A percentile compares a stretch with the other conserved stretches of the same genome.
phyloP scores from a whole-genome alignment of 2,888 invertebrate species.

The Pollenia amentaria region DNA sequence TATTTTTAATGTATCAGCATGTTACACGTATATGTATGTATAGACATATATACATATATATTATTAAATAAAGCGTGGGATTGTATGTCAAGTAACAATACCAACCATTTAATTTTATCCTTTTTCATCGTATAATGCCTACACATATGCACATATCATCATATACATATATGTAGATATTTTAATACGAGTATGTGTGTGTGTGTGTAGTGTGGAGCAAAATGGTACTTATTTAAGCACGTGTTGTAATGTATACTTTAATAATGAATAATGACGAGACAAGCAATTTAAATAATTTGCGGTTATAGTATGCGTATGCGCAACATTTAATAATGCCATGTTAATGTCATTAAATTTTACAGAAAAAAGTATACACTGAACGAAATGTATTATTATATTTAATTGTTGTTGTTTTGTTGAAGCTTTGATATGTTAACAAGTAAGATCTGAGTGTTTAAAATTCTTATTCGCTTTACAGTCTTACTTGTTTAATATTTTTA shows the following conservation, averaged over 20 bases:
- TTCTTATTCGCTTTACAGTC: too few species aligned
- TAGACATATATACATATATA: too few species aligned
- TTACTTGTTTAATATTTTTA: too few species aligned
- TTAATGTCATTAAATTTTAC: constrained; percentile 63
- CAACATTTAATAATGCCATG: constrained; percentile 80
- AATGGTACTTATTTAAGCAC: constrained; percentile 71
- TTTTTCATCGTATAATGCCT: constrained; percentile 63
- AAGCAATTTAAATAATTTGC: constrained; percentile 84
- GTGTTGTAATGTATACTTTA: constrained; percentile 79
- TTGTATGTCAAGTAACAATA: constrained; percentile 74
- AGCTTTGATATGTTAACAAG: too few species aligned
- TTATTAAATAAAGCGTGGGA: neutral
- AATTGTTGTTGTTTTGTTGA: too few species aligned
- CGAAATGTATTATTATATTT: too few species aligned
- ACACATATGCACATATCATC: neutral
- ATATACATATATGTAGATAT: neutral
- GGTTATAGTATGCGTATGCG: constrained; percentile 83
- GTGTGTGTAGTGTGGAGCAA: constrained; percentile 36
- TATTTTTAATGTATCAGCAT: neutral
- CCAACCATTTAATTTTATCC: constrained; percentile 74
- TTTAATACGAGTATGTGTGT: constrained; percentile 21
- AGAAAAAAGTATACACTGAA: constrained; percentile 8
- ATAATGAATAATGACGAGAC: constrained; percentile 84
- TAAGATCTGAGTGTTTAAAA: too few species aligned
- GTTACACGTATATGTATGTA: neutral